Evolutionary conservation across 2,888 invertebrate species (phyloP), one percentile per base, ranked within the genome.

Genomic region (Xestia sexstrigata): DNA sequence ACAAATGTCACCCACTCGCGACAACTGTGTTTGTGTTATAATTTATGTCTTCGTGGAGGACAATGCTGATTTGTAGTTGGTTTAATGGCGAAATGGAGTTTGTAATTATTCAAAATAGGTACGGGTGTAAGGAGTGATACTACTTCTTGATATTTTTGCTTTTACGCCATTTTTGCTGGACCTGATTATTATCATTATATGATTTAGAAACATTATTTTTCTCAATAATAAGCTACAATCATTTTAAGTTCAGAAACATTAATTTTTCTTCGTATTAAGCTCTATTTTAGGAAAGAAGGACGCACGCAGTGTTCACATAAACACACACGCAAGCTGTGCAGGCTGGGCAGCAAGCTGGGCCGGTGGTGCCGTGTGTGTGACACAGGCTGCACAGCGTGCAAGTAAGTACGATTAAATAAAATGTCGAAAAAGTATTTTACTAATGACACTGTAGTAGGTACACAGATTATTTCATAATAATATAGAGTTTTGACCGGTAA

Each of bases 1-100:
- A 84, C 72, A 62, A 66, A 75, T 77, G 87, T 83, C 85, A 85
- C 66, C 47, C 47, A 23, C 70, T 70, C 60, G 67, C 74, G 82
- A 81, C 84, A 79, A 78, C 84, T 79, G 75, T 79, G 75, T 76
- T 68, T 68, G 70, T 76, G 71, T 74, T 84, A 70, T 83, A 77
- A 81, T 81, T 80, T 78, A 82, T 76, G 83, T 65, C 71, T 63
- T 60, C 72, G 69, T 70, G n/a, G 42, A 47, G 49, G 67, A 80
- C 85, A 76, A 76, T 71, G 68, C 47, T 80, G 42, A 78, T 84
- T 79, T 80, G 76, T 82, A 72, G 67, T 55, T 45, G 35, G 55
- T 81, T 45, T 70, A 60, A 63, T 76, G 42, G 67, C 35, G 55
- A 45, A 63, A 63, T 58, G 5, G 23, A 47, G n/a, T 8, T 58